Base-by-base conservation (phyloP, 2,113 vertebrate genomes). In the Paracanthobrama guichenoti region DNA sequence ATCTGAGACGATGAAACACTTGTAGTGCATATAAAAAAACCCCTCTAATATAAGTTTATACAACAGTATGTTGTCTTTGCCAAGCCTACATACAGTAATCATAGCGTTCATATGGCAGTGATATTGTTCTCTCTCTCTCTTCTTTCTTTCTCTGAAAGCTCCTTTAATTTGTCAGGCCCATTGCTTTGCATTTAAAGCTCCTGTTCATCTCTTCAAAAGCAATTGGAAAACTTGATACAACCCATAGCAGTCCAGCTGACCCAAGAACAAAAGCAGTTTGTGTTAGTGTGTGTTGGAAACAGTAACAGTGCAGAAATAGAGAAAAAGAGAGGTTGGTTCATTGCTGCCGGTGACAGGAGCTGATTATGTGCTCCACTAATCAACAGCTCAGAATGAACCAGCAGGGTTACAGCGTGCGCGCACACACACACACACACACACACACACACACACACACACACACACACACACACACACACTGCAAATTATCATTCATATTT, bases 361-460 rank as follows among this genome's bases (percentile, higher is more conserved):
- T 93, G 92, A 94, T 94, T 95, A 93, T 89, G 91, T 93, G 93
- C 94, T 94, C 92, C 93, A 95, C 92, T 94, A 93, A 93, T 91
- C 92, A 93, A 90, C 88, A 92, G 90, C 92, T 91, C 89, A 89
- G 90, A 88, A 88, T 92, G 90, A 86, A 90, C 88, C 85, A 90
- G 91, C 90, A 87, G 90, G 89, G 92, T 92, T 93, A 92, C 87
- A 86, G 83, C 85, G 90, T 76, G 88, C 91, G 90, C 3, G 35
- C 35, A 35, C 35, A 35, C 35, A 35, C 35, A 35, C 35, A 35
- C 35, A 35, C 88, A 89, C 89, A 82, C 85, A 77, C 84, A n/a
- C 72, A 59, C 84, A 89, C 86, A 87, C 90, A 90, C 59, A 81
- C 59, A 46, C 55, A n/a, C 35, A 35, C 35, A 35, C 88, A 89